Evolutionary conservation across 2,113 vertebrate genomes (phyloP).

Genomic region (Cepphus grylle): DNA sequence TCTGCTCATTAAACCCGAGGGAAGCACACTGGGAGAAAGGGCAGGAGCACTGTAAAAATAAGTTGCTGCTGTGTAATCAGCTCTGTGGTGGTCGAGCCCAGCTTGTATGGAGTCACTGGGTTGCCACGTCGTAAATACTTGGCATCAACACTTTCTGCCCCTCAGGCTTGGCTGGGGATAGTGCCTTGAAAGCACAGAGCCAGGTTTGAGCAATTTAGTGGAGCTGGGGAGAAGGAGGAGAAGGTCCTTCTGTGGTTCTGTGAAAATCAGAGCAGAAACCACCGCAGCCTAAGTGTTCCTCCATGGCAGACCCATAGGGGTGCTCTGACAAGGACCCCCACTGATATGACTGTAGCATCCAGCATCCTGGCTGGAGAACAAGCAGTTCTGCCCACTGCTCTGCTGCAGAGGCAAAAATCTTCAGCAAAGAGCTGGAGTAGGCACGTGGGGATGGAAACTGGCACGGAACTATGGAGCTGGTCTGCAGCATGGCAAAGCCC

Average conservation of each 20-base stretch:
- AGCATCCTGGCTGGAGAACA: rapidly evolving
- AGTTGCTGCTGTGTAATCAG: neutral
- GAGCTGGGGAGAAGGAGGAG: neutral
- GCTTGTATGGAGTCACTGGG: rapidly evolving
- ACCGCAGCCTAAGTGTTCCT: neutral
- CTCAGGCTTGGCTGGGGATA: neutral
- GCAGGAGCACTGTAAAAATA: neutral
- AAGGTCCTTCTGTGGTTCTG: neutral
- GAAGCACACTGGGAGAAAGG: neutral
- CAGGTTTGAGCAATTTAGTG: neutral
- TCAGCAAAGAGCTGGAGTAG: neutral
- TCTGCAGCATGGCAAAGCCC: neutral
- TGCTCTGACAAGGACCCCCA: neutral
- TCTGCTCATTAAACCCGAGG: neutral
- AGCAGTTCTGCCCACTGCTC: neutral
- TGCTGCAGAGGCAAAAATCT: neutral
- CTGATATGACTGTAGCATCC: neutral
- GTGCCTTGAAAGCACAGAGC: neutral
- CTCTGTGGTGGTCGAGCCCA: neutral
- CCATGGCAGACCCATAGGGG: neutral
- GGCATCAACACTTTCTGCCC: neutral
- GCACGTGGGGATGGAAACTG: neutral
- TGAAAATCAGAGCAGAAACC: neutral
- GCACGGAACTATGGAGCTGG: rapidly evolving
- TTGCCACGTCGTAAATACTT: neutral